These are phyloP conservation scores for Xerus inauris DNA, from an alignment of 2,113 vertebrate genomes.

Conservation along the genomic window DNA sequence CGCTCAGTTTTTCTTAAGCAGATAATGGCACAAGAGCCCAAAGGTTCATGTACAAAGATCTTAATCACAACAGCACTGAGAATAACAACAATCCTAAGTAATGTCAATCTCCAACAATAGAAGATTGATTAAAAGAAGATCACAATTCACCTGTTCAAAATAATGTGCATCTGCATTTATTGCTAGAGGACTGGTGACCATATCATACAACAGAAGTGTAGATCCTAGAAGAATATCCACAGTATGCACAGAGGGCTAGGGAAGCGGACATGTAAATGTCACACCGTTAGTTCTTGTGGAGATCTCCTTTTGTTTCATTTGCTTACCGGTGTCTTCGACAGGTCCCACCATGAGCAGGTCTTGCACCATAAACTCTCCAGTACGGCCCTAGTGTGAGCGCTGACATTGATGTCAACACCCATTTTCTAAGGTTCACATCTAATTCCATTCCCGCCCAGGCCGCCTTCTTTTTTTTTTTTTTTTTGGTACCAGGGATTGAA, in stretches of 20 bases:
- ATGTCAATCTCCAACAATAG: background rate
- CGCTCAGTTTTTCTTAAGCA: background rate
- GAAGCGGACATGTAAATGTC: background rate
- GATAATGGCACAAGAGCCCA: background rate
- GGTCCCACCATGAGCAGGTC: background rate
- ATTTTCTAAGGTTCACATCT: background rate
- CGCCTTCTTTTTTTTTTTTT: too few species aligned
- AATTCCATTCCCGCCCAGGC: too few species aligned
- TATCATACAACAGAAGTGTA: background rate
- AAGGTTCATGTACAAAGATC: background rate
- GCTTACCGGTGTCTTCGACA: background rate
- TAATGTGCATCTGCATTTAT: background rate
- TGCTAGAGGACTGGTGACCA: background rate
- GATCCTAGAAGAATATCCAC: background rate
- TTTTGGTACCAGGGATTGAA: too few species aligned
- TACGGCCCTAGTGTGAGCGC: background rate
- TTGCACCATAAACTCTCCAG: background rate
- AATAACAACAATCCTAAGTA: background rate
- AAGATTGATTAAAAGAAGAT: background rate
- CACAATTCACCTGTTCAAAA: background rate
- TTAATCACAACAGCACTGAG: constrained; percentile 2
- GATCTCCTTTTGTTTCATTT: background rate
- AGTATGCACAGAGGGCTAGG: background rate
- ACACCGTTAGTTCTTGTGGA: background rate
- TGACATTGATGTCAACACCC: background rate